phyloP scores from a whole-genome alignment of 2,113 vertebrate species.

The Neotoma lepida region DNA sequence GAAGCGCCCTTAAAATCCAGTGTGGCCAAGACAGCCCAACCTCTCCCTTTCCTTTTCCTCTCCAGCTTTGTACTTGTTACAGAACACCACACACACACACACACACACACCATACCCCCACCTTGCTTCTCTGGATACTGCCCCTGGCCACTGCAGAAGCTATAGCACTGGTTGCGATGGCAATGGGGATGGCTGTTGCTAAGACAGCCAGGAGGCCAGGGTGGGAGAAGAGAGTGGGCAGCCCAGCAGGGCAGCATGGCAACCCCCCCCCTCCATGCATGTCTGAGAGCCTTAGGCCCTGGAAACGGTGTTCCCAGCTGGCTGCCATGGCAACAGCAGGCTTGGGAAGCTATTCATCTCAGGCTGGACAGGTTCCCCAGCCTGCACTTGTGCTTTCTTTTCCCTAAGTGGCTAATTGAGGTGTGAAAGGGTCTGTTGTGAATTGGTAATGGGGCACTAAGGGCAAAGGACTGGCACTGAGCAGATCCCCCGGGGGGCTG shows the following conservation, averaged over 20 bases:
- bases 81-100: background rate
- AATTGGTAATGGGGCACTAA: constrained; percentile 7
- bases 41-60: background rate
- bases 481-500: background rate
- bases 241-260: constrained; percentile 64
- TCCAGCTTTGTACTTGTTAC: background rate
- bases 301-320: constrained; percentile 73
- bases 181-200: constrained; percentile 62
- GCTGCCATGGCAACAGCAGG: constrained; percentile 85
- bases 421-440: constrained; percentile 68
- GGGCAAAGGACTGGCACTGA: background rate
- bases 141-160: constrained; percentile 36
- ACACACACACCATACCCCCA: background rate
- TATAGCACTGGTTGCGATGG: constrained; percentile 11
- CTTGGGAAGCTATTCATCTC: constrained; percentile 78
- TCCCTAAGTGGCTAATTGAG: constrained; percentile 67
- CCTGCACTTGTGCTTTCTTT: constrained; percentile 62
- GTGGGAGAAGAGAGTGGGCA: constrained; percentile 64
- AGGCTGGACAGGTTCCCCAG: constrained; percentile 73
- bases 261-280: background rate
- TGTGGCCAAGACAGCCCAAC: background rate
- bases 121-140: background rate
- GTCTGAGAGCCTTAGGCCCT: constrained; percentile 24
- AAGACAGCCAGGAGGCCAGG: constrained; percentile 63
- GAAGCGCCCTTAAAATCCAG: background rate